Conservation (phyloP, 2,113 vertebrate species). For the Apaloderma vittatum region DNA sequence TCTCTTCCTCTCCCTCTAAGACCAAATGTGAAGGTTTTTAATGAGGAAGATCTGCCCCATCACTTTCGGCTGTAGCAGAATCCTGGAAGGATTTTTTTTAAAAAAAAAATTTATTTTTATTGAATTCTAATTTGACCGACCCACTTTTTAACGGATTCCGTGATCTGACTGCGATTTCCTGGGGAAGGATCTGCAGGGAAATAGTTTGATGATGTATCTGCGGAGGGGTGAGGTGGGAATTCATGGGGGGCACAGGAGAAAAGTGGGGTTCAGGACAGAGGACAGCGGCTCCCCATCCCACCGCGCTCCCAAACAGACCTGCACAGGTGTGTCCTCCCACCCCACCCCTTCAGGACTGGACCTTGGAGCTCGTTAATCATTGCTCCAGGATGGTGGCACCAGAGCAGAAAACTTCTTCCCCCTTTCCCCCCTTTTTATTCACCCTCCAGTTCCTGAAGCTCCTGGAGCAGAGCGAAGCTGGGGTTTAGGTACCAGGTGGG, state of each 20-base stretch:
- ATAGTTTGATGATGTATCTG: background rate
- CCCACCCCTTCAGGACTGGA: background rate
- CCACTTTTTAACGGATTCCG: background rate
- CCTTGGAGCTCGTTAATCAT: background rate
- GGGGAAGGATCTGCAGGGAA: background rate
- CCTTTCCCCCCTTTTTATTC: background rate
- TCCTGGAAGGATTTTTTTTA: background rate
- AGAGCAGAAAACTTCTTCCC: background rate
- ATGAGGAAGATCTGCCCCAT: background rate
- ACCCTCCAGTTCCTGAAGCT: background rate
- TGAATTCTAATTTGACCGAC: background rate
- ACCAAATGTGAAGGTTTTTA: background rate
- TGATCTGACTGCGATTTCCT: background rate
- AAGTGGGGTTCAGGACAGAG: background rate
- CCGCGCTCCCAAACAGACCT: background rate
- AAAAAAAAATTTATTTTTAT: no score
- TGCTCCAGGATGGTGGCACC: background rate
- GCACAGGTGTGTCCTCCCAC: background rate
- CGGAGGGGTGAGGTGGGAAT: background rate
- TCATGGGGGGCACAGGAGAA: background rate
- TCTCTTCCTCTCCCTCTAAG: background rate
- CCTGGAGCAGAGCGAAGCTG: background rate
- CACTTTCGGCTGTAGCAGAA: background rate
- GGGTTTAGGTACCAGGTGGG: background rate
- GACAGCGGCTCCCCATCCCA: no score